Evolutionary conservation across 2,888 invertebrate species (phyloP), one percentile per base, ranked within the genome.

Genomic region (Harpagoxenus sublaevis): DNA sequence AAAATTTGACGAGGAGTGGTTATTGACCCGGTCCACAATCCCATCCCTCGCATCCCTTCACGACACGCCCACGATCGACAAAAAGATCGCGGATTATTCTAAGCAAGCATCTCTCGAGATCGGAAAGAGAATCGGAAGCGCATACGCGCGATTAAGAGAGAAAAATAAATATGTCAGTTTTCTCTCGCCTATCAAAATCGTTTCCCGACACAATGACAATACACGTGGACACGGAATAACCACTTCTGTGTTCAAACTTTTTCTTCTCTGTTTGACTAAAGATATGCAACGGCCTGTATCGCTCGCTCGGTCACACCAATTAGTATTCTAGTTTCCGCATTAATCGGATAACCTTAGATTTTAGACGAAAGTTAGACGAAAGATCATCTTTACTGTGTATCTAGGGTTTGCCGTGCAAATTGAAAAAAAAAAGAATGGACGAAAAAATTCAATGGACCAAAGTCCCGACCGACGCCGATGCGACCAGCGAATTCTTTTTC

Each of bases 1-100:
- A 94, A 94, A 94, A 93, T 92, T 94, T 93, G 92, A 94, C 93
- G 90, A 94, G 94, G 93, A 94, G 94, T 94, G 94, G 94, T 94
- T 94, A 94, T 94, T 94, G 87, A 92, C 93, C 94, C 93, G 93
- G 92, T 94, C 92, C 92, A 92, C 91, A 88, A 87, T 92, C 92
- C 92, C 86, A 83, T 91, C 86, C 90, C 79, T 63, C 84, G 84
- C 12, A 66, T 88, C 86, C 87, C 12, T 23, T 60, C 86, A 83
- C n/a, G 35, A 78, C 63, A 63, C 83, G 66, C 39, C 57, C 66
- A 51, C 63, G 63, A 62, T 60, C 62, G 62, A 28, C 35, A 23
- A 45, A 51, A 28, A 28, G 42, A 51, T 55, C 42, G 35, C n/a
- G 63, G 23, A 73, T 55, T 70, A 62, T 53, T 81, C 42, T 71